These are phyloP conservation scores for Ophioninae sp. DNA, from an alignment of 2,888 invertebrate genomes.

Conservation along the genomic window DNA sequence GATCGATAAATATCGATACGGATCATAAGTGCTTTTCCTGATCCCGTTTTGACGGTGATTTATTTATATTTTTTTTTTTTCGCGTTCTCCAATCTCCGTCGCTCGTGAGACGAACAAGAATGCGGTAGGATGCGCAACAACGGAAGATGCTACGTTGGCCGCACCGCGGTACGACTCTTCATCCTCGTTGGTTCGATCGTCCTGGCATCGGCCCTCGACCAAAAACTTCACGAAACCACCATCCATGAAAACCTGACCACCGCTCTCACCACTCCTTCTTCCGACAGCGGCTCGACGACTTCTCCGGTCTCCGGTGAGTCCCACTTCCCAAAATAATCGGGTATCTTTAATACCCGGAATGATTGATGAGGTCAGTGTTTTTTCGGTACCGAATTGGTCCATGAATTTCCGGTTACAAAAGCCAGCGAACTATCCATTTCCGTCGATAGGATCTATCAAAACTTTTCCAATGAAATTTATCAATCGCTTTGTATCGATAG, in stretches of 20 bases:
- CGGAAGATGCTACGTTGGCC: constrained; percentile 71
- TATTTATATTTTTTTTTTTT: no score
- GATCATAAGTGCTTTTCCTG: not conserved
- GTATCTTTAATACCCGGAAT: not conserved
- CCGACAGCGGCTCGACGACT: constrained; percentile 13
- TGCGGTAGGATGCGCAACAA: constrained; percentile 77
- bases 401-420: no score
- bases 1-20: not conserved
- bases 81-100: not conserved
- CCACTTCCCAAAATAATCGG: not conserved
- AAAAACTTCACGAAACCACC: constrained; percentile 44
- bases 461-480: no score
- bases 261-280: not conserved
- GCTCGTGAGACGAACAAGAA: constrained; percentile 66
- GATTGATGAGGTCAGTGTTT: not conserved
- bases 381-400: not conserved
- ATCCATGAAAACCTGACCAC: constrained; percentile 26
- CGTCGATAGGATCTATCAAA: no score
- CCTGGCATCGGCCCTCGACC: constrained; percentile 60
- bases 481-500: no score
- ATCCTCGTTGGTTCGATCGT: constrained; percentile 69
- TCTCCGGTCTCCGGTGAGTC: constrained; percentile 41
- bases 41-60: not conserved
- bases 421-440: no score
- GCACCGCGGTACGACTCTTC: constrained; percentile 70